Conservation (phyloP, 1,140 invertebrate species). For the Heterodera schachtii region DNA sequence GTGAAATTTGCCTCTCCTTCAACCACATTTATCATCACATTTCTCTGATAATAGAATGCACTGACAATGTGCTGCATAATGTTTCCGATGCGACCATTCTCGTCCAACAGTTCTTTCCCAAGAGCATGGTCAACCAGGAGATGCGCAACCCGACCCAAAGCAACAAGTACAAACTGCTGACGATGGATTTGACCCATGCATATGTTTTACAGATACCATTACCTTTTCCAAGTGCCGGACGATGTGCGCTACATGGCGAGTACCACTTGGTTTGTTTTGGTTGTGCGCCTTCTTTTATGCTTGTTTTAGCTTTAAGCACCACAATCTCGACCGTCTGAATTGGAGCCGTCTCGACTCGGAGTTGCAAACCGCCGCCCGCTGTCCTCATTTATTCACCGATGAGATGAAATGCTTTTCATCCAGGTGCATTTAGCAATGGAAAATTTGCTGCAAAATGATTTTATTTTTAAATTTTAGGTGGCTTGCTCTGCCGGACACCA, state of each 20-base stretch:
- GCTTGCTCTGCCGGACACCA: constrained; percentile 46
- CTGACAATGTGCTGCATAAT: background rate
- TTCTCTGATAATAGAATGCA: constrained; percentile 36
- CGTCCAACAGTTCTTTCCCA: constrained; percentile 49
- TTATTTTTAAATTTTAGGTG: constrained; percentile 33
- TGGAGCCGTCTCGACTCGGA: constrained; percentile 52
- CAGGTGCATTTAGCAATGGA: constrained; percentile 28
- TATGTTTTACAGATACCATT: constrained; percentile 35
- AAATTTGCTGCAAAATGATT: background rate
- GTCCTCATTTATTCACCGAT: constrained; percentile 44
- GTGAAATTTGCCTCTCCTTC: constrained; percentile 49
- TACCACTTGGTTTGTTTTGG: constrained; percentile 44
- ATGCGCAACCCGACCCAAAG: constrained; percentile 14
- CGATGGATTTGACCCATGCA: background rate
- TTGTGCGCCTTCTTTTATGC: background rate
- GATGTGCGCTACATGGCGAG: constrained; percentile 51
- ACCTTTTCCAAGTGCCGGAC: constrained; percentile 66
- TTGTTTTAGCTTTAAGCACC: constrained; percentile 53
- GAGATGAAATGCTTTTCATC: constrained; percentile 60
- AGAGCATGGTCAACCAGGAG: constrained; percentile 37
- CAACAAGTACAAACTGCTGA: constrained; percentile 21
- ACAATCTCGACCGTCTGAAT: constrained; percentile 60
- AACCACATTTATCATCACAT: constrained; percentile 78
- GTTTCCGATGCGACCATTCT: constrained; percentile 27
- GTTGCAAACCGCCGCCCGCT: constrained; percentile 37